Evolutionary conservation across 1,140 invertebrate genomes (phyloP), one percentile per base, ranked within the genome.

Genomic region (Archivesica marissinica): DNA sequence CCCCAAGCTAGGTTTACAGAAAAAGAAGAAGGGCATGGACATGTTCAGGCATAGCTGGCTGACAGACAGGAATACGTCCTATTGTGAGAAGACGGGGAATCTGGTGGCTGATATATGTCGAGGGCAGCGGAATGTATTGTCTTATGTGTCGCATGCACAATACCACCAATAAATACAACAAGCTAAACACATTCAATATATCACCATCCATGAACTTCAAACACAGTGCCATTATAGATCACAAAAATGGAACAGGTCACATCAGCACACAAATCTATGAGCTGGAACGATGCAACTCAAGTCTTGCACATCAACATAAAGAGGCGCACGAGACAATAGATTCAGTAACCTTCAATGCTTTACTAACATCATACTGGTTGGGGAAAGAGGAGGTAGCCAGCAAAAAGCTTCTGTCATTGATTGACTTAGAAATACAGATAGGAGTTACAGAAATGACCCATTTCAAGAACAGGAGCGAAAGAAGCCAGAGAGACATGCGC

Each of bases 261-360:
- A 35, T 11, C 20, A 50, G 66, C 28, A 70, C 39, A 23, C 13
- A 25, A 17, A 3, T 9, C 4, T 70, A n/a, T 38, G 64, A 68
- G 33, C 33, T 39, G 4, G 64, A 68, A 25, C 64, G 64, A 2
- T 7, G 64, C 2, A 70, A 44, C 38, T 70, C 44, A 59, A 23
- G 66, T 23, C 66, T 70, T 4, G 66, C 17, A 50, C 41, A 20
- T 9, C 6, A 7, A 17, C 66, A 70, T 9, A 70, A 47, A 41
- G 66, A 70, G 47, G 66, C 38, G 3, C 30, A 15, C 9, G 66
- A 44, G 39, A 70, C 38, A 23, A 70, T 20, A 70, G 66, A 70
- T 47, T 4, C 28, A 17, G 66, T 70, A 23, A 70, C 66, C 41
- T 70, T 44, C n/a, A 70, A 70, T 70, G 66, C 66, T 2, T 70